Evolutionary conservation across 1,140 invertebrate species (phyloP).

Genomic region (Pachyrhynchus sulphureomaculatus): DNA sequence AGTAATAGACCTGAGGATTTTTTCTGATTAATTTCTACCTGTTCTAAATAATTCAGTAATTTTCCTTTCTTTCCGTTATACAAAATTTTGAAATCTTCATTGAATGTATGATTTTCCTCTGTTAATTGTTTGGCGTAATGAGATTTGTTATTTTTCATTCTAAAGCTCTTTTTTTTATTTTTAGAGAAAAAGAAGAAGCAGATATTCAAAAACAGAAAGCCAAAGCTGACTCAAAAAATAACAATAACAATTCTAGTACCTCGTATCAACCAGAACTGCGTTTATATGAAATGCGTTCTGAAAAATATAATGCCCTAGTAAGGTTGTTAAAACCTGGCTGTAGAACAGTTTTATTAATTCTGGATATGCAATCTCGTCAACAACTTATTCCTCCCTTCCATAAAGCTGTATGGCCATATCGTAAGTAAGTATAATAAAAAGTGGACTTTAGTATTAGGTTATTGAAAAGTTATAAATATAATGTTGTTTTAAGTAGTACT

Average conservation of each 20-base stretch:
- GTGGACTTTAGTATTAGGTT: too few species aligned
- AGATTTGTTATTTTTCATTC: too few species aligned
- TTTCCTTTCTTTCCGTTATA: too few species aligned
- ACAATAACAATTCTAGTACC: constrained; percentile 51
- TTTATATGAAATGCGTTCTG: constrained; percentile 89
- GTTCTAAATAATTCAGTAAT: too few species aligned
- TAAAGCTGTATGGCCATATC: constrained; percentile 90
- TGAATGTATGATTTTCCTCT: too few species aligned
- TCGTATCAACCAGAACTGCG: constrained; percentile 66
- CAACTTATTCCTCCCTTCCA: constrained; percentile 89
- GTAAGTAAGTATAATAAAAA: constrained; percentile 75
- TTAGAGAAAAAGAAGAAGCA: constrained; percentile 77
- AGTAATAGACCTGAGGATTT: too few species aligned
- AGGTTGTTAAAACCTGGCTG: constrained; percentile 93
- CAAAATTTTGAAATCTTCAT: too few species aligned
- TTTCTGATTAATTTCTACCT: too few species aligned
- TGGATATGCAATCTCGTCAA: constrained; percentile 84
- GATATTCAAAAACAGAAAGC: constrained; percentile 65
- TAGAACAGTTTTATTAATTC: constrained; percentile 85
- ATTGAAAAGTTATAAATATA: too few species aligned
- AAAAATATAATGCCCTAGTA: constrained; percentile 94
- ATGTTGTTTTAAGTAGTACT: too few species aligned
- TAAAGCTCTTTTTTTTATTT: constrained; percentile 13
- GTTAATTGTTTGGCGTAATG: too few species aligned
- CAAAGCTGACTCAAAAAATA: constrained; percentile 51